A percentile compares a stretch with the other conserved stretches of the same genome.
Conservation (phyloP, 1,140 invertebrate genomes). For the Penaeus chinensis region DNA sequence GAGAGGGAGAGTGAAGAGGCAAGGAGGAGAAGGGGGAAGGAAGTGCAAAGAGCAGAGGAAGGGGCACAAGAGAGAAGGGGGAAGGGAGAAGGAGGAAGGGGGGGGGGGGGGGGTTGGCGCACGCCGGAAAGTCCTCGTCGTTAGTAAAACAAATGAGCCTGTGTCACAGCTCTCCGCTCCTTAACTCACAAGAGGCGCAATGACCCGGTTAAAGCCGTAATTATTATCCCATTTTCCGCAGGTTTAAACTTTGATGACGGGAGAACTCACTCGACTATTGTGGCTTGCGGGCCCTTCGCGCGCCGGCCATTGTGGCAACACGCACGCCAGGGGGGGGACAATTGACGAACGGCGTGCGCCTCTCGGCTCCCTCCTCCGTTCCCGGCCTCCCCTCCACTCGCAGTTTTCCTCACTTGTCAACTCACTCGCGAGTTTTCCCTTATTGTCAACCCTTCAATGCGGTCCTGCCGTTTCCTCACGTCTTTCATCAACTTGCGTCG, state of each 20-base stretch:
- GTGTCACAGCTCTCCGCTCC: constrained; percentile 15
- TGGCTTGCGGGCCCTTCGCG: too few relatives aligned
- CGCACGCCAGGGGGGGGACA: too few relatives aligned
- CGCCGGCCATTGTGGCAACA: too few relatives aligned
- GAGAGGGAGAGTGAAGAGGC: neutral
- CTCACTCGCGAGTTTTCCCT: too few relatives aligned
- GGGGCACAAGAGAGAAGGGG: neutral
- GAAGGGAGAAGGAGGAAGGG: neutral
- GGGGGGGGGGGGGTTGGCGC: neutral
- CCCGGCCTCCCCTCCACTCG: too few relatives aligned
- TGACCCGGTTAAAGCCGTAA: constrained; percentile 27
- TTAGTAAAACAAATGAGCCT: neutral
- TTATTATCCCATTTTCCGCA: constrained; percentile 32
- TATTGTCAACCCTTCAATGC: too few relatives aligned
- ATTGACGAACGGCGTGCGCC: too few relatives aligned
- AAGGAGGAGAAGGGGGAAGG: constrained; percentile 1
- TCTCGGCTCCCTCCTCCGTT: too few relatives aligned
- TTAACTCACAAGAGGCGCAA: constrained; percentile 29
- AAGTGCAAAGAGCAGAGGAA: constrained; percentile 1
- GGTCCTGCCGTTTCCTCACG: too few relatives aligned
- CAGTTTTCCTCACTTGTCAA: too few relatives aligned
- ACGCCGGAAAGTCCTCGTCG: neutral
- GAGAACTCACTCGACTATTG: neutral
- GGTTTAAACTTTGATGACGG: constrained; percentile 28
- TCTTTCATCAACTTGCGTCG: too few relatives aligned